These are phyloP conservation scores for Amblyjoppa fuscipennis DNA, from an alignment of 2,888 invertebrate species.

Conservation along the genomic window DNA sequence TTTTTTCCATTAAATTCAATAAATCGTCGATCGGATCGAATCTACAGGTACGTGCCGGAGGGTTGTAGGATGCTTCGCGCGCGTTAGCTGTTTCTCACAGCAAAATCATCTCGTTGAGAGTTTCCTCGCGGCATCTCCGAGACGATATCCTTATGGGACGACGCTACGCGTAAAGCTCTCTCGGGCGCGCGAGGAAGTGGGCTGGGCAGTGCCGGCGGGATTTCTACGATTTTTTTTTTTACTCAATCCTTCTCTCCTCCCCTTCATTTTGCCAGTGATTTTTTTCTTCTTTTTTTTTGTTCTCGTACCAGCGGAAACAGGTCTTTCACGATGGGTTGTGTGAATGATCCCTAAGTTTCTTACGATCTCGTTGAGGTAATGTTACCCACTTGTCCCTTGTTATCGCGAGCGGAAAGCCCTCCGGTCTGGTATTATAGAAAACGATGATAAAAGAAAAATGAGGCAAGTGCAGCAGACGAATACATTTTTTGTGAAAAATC, in stretches of 20 bases:
- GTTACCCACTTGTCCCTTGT: slow-evolving; percentile 45
- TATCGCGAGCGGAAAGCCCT: slow-evolving; percentile 50
- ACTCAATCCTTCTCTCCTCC: slow-evolving; percentile 26
- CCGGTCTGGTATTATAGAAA: slow-evolving; percentile 16
- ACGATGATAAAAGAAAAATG: slow-evolving; percentile 51
- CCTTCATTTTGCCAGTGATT: slow-evolving; percentile 47
- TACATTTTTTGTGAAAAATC: not conserved
- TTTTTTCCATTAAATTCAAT: slow-evolving; percentile 4
- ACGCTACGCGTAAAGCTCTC: slow-evolving; percentile 28
- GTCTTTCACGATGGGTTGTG: slow-evolving; percentile 58
- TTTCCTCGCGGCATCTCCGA: slow-evolving; percentile 44
- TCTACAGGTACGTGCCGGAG: not conserved
- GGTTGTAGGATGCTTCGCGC: not conserved
- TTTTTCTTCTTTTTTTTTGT: slow-evolving; percentile 38
- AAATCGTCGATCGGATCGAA: not conserved
- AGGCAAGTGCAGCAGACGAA: slow-evolving; percentile 23
- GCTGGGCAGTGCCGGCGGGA: slow-evolving; percentile 58
- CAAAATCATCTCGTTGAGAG: slow-evolving; percentile 43
- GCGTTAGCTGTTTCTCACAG: slow-evolving; percentile 34
- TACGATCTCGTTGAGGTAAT: slow-evolving; percentile 36
- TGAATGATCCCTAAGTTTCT: slow-evolving; percentile 53
- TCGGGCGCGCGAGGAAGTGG: slow-evolving; percentile 60
- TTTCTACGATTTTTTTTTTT: slow-evolving; percentile 58
- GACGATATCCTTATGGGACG: slow-evolving; percentile 43
- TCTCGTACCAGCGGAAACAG: slow-evolving; percentile 59